Percentiles rank a stretch among this genome's conserved stretches.
Conservation (phyloP, 2,113 vertebrate species). For the Thalassoma bifasciatum region DNA sequence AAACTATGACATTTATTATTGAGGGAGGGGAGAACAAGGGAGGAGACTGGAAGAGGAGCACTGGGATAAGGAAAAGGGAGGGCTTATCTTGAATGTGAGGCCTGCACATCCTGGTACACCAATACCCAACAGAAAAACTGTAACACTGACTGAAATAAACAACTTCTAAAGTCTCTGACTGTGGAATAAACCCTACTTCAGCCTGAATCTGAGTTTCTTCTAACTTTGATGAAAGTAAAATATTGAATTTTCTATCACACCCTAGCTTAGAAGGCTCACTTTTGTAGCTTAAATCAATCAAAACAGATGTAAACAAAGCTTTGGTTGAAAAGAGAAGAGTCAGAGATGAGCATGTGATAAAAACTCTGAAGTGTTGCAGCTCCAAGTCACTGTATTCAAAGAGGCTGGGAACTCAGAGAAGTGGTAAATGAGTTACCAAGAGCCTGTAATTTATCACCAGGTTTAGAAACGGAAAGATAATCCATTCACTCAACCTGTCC, state of each 20-base stretch:
- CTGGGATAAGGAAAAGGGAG: conserved; percentile 56
- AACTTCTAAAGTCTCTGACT: conserved; percentile 22
- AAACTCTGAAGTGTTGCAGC: not conserved
- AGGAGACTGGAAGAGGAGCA: conserved; percentile 54
- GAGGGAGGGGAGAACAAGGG: conserved; percentile 49
- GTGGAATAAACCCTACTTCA: not conserved
- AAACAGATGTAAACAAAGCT: conserved; percentile 48
- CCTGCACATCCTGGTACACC: conserved; percentile 70
- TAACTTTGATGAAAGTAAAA: conserved; percentile 30
- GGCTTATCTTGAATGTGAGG: conserved; percentile 70
- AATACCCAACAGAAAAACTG: conserved; percentile 28
- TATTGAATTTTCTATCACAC: conserved; percentile 53
- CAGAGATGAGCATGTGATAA: conserved; percentile 25
- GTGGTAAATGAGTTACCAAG: conserved; percentile 77
- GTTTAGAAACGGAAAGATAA: conserved; percentile 73
- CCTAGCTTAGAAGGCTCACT: not conserved
- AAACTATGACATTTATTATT: conserved; percentile 88
- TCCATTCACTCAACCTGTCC: conserved; percentile 64
- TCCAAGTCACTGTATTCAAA: conserved; percentile 47
- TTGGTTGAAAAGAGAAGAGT: conserved; percentile 21
- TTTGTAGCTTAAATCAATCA: conserved; percentile 30
- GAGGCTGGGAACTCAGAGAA: conserved; percentile 13
- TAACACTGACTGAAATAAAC: conserved; percentile 20
- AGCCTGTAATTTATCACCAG: conserved; percentile 69
- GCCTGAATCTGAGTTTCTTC: not conserved